These are phyloP conservation scores for Poeciliopsis retropinna DNA, from an alignment of 2,113 vertebrate genomes.

Conservation along the genomic window DNA sequence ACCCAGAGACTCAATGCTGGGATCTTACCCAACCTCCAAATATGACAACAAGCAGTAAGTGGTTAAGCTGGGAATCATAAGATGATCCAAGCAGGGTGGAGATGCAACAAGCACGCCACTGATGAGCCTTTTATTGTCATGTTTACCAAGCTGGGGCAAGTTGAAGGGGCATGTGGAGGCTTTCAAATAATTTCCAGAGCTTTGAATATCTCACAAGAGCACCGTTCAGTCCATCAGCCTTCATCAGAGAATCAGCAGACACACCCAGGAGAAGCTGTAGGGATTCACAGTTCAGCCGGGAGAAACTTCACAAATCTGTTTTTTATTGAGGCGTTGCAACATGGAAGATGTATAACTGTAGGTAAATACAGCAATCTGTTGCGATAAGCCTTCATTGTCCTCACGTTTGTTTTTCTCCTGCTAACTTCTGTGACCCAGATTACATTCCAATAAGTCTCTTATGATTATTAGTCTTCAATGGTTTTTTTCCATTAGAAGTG, in stretches of 20 bases:
- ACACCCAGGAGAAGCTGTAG: background rate
- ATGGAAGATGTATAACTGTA: background rate
- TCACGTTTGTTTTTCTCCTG: background rate
- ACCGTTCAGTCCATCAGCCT: background rate
- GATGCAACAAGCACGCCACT: background rate
- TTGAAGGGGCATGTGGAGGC: background rate
- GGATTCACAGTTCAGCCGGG: background rate
- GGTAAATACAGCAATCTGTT: background rate
- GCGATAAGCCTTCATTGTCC: background rate
- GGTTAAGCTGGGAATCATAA: slow-evolving; percentile 1
- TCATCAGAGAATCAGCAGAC: background rate
- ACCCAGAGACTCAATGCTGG: background rate
- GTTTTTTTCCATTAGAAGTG: too few species aligned
- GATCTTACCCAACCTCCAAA: background rate
- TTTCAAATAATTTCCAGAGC: background rate
- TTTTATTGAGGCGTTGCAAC: background rate
- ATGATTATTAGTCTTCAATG: too few species aligned
- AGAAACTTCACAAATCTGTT: background rate
- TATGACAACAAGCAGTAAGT: too few species aligned
- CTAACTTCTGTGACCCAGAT: background rate
- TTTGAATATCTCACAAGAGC: background rate
- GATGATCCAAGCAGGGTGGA: slow-evolving; percentile 4
- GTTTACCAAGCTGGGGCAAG: slow-evolving; percentile 1
- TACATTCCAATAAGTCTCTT: background rate
- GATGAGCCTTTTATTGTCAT: background rate